Percentiles rank a stretch among this genome's conserved stretches.
Evolutionary conservation across 2,113 vertebrate species (phyloP).

Genomic region (Brachypodius melanocephalos): DNA sequence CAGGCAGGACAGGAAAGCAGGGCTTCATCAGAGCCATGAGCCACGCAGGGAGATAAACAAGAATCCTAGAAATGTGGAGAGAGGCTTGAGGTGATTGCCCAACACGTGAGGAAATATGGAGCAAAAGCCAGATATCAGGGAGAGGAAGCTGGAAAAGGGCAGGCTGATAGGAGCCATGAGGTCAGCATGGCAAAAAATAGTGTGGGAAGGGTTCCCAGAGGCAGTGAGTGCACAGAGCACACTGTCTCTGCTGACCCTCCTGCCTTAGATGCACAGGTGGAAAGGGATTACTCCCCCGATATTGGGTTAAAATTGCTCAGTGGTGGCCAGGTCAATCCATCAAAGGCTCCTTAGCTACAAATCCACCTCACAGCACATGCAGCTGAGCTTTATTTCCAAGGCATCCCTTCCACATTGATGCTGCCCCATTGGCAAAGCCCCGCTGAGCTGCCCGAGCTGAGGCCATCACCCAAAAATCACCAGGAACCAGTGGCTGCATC

Average conservation of each 20-base stretch:
- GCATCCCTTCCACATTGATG: fast-evolving
- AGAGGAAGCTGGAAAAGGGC: constrained; percentile 54
- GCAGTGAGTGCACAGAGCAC: background rate
- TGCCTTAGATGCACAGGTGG: background rate
- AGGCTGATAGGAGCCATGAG: constrained; percentile 23
- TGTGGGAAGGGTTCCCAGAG: background rate
- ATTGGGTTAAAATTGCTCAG: background rate
- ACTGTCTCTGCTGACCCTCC: background rate
- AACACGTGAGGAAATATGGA: background rate
- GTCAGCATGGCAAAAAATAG: constrained; percentile 41
- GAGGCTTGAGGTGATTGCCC: constrained; percentile 52
- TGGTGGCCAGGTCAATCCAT: background rate
- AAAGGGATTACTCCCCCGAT: background rate
- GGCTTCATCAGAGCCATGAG: background rate
- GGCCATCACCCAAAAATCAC: background rate
- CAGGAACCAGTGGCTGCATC: background rate
- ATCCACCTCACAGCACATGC: background rate
- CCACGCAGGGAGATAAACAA: background rate
- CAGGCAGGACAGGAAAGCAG: constrained; percentile 39
- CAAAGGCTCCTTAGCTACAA: background rate
- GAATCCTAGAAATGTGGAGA: constrained; percentile 45
- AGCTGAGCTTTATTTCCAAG: background rate
- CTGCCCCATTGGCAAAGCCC: background rate
- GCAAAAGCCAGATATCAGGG: constrained; percentile 36
- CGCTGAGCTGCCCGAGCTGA: fast-evolving